A percentile compares a stretch with the other conserved stretches of the same genome.
Evolutionary conservation across 2,797 vertebrate species (phyloP).

Genomic region (Coregonus suidteri): DNA sequence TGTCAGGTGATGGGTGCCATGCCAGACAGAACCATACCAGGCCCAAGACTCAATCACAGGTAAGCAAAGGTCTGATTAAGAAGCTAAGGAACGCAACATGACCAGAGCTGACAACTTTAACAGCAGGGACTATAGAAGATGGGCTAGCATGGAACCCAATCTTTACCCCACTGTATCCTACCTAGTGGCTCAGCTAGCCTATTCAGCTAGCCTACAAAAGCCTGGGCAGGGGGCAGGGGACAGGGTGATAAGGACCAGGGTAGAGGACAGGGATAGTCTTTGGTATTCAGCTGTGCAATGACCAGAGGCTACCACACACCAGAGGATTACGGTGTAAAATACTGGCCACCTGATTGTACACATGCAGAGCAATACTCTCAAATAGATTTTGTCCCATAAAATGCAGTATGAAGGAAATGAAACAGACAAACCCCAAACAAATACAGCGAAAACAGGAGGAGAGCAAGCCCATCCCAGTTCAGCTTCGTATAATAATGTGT

Average conservation of each 20-base stretch:
- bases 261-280: conserved; percentile 59
- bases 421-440: conserved; percentile 17
- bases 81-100: background rate
- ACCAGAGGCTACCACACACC: conserved; percentile 46
- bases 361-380: conserved; percentile 56
- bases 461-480: conserved; percentile 45
- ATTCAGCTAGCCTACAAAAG: background rate
- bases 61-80: background rate
- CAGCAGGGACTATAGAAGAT: background rate
- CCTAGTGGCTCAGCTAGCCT: background rate
- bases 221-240: conserved; percentile 30
- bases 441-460: conserved; percentile 40
- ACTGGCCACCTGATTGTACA: conserved; percentile 73
- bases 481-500: conserved; percentile 31
- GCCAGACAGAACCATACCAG: conserved; percentile 1
- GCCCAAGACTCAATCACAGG: background rate
- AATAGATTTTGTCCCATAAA: background rate
- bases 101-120: conserved; percentile 2
- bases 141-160: too few relatives aligned
- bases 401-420: background rate
- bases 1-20: background rate
- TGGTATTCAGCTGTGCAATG: conserved; percentile 78
- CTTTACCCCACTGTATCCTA: background rate
- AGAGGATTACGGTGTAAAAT: conserved; percentile 42
- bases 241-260: background rate